phyloP scores from a whole-genome alignment of 2,797 vertebrate genomes.

The Ctenopoma kingsleyae region DNA sequence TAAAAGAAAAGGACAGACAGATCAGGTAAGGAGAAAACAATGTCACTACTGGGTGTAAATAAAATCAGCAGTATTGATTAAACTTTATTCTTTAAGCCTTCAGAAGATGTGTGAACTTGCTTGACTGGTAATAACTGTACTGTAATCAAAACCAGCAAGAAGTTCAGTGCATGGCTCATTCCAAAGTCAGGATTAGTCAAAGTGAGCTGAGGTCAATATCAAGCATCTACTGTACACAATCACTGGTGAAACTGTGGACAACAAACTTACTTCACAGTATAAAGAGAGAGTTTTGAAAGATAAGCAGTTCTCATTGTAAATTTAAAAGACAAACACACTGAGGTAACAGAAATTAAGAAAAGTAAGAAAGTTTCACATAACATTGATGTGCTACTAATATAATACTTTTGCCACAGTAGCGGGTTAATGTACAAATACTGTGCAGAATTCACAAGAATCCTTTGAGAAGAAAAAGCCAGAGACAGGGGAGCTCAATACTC shows the following conservation, averaged over 20 bases:
- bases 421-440: not conserved
- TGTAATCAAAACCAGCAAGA: conserved; percentile 39
- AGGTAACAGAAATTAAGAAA: conserved; percentile 14
- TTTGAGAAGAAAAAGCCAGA: not conserved
- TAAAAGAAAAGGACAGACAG: conserved; percentile 8
- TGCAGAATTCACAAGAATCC: not conserved
- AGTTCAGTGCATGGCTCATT: conserved; percentile 19
- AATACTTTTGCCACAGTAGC: not conserved
- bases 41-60: not conserved
- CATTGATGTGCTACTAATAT: not conserved
- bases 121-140: not conserved
- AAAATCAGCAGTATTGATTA: conserved; percentile 22
- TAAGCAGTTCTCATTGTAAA: conserved; percentile 37
- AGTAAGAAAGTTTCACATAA: conserved; percentile 42
- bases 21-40: conserved; percentile 3
- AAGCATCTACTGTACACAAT: not conserved
- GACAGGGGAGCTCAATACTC: conserved; percentile 54
- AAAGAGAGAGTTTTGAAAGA: conserved; percentile 32
- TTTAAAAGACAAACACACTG: conserved; percentile 31
- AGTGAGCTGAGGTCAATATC: conserved; percentile 8
- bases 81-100: conserved; percentile 14
- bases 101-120: conserved; percentile 5
- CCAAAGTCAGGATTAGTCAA: conserved; percentile 23
- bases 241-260: not conserved
- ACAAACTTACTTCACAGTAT: conserved; percentile 22